Evolutionary conservation across 1,140 invertebrate species (phyloP).

Genomic region (Artemia franciscana): DNA sequence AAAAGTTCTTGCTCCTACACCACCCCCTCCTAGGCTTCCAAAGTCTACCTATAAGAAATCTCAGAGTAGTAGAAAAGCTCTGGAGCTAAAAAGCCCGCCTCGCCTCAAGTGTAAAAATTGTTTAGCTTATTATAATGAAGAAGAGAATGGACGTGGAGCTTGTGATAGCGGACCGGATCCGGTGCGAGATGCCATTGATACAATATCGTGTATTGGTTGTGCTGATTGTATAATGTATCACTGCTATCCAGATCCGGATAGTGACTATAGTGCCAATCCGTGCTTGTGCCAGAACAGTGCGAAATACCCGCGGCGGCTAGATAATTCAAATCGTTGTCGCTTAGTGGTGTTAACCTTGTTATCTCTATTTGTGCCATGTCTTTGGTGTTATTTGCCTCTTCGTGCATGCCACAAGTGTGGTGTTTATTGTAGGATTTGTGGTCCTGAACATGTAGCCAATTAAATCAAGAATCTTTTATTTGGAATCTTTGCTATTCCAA

Average conservation of each 20-base stretch:
- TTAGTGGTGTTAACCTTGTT: conserved; percentile 51
- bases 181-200: conserved; percentile 50
- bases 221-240: conserved; percentile 75
- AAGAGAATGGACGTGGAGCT: conserved; percentile 51
- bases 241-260: conserved; percentile 62
- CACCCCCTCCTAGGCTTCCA: conserved; percentile 25
- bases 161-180: conserved; percentile 74
- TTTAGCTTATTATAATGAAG: conserved; percentile 30
- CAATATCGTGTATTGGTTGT: conserved; percentile 47
- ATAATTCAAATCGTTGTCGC: conserved; percentile 27
- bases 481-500: background rate
- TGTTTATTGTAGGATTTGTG: conserved; percentile 24
- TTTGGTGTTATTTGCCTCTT: conserved; percentile 75
- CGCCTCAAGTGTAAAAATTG: conserved; percentile 22
- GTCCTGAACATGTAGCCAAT: conserved; percentile 25
- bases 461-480: too few species aligned
- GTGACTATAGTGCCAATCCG: conserved; percentile 41
- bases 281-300: conserved; percentile 35
- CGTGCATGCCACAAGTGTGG: conserved; percentile 50
- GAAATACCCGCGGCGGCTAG: conserved; percentile 20
- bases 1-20: conserved; percentile 14
- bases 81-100: background rate
- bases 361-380: conserved; percentile 66
- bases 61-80: conserved; percentile 12
- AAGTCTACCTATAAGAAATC: conserved; percentile 45